These are phyloP conservation scores for Pterostichus niger DNA, from an alignment of 2,888 invertebrate species.

Conservation along the genomic window DNA sequence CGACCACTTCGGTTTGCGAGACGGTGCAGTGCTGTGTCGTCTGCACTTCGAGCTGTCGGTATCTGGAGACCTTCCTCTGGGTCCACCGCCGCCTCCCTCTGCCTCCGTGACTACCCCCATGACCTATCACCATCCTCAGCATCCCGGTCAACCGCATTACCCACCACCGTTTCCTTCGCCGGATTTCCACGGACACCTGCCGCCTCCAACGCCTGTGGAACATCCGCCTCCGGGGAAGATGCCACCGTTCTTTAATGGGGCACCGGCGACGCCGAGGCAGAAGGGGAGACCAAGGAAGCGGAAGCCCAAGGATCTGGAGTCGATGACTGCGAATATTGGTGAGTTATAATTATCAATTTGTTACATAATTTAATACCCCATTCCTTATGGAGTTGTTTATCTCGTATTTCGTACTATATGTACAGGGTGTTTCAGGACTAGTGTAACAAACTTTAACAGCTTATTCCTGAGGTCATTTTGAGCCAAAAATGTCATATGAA, in stretches of 20 bases:
- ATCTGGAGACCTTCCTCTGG: slow-evolving; percentile 71
- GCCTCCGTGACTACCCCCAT: slow-evolving; percentile 78
- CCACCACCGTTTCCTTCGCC: slow-evolving; percentile 81
- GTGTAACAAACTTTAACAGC: too few species aligned
- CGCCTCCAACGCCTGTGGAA: slow-evolving; percentile 79
- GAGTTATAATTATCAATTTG: slow-evolving; percentile 74
- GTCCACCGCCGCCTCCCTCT: slow-evolving; percentile 74
- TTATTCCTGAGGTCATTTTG: too few species aligned
- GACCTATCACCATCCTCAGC: slow-evolving; percentile 76
- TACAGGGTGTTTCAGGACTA: too few species aligned
- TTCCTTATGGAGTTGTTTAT: too few species aligned
- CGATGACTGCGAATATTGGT: slow-evolving; percentile 92
- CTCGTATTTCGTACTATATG: too few species aligned
- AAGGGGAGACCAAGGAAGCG: slow-evolving; percentile 96
- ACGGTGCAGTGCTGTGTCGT: slow-evolving; percentile 93
- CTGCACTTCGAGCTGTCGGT: slow-evolving; percentile 82
- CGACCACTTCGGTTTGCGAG: slow-evolving; percentile 96
- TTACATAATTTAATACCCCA: too few species aligned
- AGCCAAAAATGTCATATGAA: too few species aligned
- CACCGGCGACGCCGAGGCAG: slow-evolving; percentile 87
- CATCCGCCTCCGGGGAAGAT: slow-evolving; percentile 78
- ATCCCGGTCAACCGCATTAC: slow-evolving; percentile 76
- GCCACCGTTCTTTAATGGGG: slow-evolving; percentile 80
- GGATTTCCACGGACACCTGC: slow-evolving; percentile 78
- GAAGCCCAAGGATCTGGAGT: slow-evolving; percentile 94